These are phyloP conservation scores for Drosophila ironensis DNA, from an alignment of 1,140 invertebrate genomes.

Conservation along the genomic window DNA sequence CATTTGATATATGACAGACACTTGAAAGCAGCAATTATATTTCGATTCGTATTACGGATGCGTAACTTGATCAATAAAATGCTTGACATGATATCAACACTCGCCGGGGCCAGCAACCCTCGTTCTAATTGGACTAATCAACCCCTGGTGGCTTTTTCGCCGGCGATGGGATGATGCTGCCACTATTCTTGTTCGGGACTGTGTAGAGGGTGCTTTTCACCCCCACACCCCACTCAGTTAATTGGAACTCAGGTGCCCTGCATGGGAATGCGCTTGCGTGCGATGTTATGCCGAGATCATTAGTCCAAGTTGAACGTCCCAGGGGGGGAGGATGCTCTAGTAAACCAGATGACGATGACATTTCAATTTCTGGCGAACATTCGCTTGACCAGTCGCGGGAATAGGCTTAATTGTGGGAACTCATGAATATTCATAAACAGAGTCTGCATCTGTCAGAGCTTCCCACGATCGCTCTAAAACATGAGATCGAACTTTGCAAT, in stretches of 20 bases:
- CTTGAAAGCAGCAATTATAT: constrained; percentile 76
- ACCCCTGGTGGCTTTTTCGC: constrained; percentile 16
- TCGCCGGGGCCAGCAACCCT: constrained; percentile 27
- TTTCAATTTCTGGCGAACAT: constrained; percentile 49
- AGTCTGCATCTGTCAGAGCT: constrained; percentile 5
- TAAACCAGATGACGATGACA: constrained; percentile 82
- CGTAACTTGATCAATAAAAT: constrained; percentile 81
- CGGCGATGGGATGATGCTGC: constrained; percentile 27
- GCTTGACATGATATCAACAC: constrained; percentile 70
- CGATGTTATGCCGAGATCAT: constrained; percentile 64
- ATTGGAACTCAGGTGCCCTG: constrained; percentile 60
- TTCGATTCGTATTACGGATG: constrained; percentile 78
- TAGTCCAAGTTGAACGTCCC: constrained; percentile 33
- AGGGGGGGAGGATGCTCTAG: constrained; percentile 60
- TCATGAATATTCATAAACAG: constrained; percentile 52
- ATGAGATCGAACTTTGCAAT: neutral
- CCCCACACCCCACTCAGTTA: constrained; percentile 10
- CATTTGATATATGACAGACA: constrained; percentile 70
- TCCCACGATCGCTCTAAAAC: constrained; percentile 22
- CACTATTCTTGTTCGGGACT: constrained; percentile 10
- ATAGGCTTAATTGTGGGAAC: constrained; percentile 59
- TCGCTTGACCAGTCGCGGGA: constrained; percentile 27
- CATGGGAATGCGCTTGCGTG: constrained; percentile 80
- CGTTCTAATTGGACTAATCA: constrained; percentile 31
- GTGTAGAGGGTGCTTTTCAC: too few relatives aligned